These are phyloP conservation scores for Sinosuthora webbiana DNA, from an alignment of 2,113 vertebrate genomes.

Conservation along the genomic window DNA sequence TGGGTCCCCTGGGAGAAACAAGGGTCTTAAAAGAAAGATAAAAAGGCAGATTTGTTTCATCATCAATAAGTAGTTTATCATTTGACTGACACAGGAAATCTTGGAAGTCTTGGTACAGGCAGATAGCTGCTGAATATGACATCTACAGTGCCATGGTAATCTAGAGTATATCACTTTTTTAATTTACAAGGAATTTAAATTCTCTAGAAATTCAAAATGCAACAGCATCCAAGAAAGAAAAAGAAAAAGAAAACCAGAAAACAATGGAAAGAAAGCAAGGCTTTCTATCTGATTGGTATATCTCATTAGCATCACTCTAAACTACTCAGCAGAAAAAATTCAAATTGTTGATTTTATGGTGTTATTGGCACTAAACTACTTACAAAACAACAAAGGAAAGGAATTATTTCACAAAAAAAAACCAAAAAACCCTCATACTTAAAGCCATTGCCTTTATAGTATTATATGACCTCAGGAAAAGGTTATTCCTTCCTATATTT, in stretches of 20 bases:
- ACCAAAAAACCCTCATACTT: rapidly evolving
- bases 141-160: neutral
- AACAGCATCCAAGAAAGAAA: neutral
- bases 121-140: neutral
- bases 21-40: neutral
- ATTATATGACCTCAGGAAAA: neutral
- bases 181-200: neutral
- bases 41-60: neutral
- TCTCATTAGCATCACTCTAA: neutral
- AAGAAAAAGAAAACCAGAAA: neutral
- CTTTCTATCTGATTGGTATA: neutral
- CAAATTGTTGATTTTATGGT: neutral
- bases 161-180: neutral
- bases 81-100: neutral
- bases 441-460: neutral
- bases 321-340: neutral
- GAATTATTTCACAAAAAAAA: neutral
- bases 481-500: neutral
- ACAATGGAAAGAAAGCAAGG: neutral
- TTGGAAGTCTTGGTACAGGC: neutral
- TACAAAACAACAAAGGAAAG: neutral
- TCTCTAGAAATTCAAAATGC: neutral
- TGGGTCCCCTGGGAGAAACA: neutral
- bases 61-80: neutral
- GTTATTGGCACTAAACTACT: neutral